phyloP scores from a whole-genome alignment of 2,888 invertebrate species.

The Synergus itoensis region DNA sequence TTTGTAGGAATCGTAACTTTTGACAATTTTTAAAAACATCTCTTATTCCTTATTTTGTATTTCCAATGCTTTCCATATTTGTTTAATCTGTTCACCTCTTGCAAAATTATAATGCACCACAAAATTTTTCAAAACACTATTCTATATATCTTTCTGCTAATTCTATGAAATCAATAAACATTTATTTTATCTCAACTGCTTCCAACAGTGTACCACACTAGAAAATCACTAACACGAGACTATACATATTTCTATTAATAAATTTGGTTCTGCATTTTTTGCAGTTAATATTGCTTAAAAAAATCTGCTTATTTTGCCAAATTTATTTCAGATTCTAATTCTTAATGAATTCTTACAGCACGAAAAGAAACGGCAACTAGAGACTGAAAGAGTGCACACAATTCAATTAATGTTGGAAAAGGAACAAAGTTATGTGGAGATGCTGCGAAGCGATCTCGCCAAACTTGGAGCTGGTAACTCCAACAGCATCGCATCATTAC shows the following conservation, averaged over 20 bases:
- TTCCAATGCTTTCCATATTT: too few species aligned
- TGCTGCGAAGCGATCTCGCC: conserved; percentile 85
- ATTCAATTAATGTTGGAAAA: conserved; percentile 94
- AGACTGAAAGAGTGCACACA: conserved; percentile 90
- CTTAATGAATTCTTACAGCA: conserved; percentile 80
- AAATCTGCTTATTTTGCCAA: background rate
- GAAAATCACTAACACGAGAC: background rate
- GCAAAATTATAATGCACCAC: too few species aligned
- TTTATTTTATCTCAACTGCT: background rate
- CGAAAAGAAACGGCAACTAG: conserved; percentile 91
- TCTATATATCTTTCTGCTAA: background rate
- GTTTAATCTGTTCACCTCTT: too few species aligned
- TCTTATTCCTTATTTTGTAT: background rate
- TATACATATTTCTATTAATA: background rate
- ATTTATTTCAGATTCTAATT: background rate
- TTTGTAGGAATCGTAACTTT: background rate
- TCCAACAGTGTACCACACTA: background rate
- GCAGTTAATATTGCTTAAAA: background rate
- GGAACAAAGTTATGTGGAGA: conserved; percentile 90
- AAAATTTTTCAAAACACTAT: background rate
- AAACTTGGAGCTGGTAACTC: conserved; percentile 76
- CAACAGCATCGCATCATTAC: conserved; percentile 73
- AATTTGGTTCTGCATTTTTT: background rate
- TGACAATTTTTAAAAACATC: background rate
- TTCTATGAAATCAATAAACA: conserved; percentile 4